Percentiles rank a stretch among this genome's conserved stretches.
Conservation (phyloP, 1,140 invertebrate species). For the Dinothrombium tinctorium region DNA sequence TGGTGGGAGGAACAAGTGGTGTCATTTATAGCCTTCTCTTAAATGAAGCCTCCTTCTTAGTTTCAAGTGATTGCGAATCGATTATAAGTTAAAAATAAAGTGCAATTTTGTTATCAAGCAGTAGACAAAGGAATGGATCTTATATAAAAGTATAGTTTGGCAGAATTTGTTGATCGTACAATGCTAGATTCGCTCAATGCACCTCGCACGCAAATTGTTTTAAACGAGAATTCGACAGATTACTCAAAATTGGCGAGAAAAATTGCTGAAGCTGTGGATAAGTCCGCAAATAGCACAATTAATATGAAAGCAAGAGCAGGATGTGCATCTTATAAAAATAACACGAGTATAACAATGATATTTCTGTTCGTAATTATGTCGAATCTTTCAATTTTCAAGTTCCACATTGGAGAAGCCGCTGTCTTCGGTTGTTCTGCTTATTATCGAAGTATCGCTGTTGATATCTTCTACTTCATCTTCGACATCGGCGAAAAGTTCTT, state of each 20-base stretch:
- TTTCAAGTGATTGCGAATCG: slow-evolving; percentile 14
- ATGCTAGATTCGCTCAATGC: slow-evolving; percentile 26
- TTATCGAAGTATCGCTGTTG: no score
- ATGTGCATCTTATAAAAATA: slow-evolving; percentile 24
- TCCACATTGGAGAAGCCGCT: slow-evolving; percentile 21
- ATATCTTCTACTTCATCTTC: no score
- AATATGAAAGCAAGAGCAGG: slow-evolving; percentile 30
- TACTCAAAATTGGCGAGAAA: not conserved
- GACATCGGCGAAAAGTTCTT: no score
- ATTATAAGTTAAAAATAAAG: slow-evolving; percentile 3
- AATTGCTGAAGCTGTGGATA: not conserved
- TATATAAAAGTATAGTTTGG: slow-evolving; percentile 43
- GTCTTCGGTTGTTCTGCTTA: not conserved
- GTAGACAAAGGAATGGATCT: slow-evolving; percentile 29
- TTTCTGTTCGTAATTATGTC: slow-evolving; percentile 26
- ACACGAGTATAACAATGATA: slow-evolving; percentile 14
- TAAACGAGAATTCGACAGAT: not conserved
- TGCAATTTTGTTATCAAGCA: slow-evolving; percentile 24
- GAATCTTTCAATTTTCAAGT: no score
- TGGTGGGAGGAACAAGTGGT: slow-evolving; percentile 45
- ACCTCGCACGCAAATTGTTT: not conserved
- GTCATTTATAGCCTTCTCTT: slow-evolving; percentile 44
- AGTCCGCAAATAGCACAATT: slow-evolving; percentile 21
- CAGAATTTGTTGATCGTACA: slow-evolving; percentile 44
- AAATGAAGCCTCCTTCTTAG: slow-evolving; percentile 29